Base-by-base conservation (phyloP, 2,113 vertebrate species). In the Lophochroa leadbeateri region DNA sequence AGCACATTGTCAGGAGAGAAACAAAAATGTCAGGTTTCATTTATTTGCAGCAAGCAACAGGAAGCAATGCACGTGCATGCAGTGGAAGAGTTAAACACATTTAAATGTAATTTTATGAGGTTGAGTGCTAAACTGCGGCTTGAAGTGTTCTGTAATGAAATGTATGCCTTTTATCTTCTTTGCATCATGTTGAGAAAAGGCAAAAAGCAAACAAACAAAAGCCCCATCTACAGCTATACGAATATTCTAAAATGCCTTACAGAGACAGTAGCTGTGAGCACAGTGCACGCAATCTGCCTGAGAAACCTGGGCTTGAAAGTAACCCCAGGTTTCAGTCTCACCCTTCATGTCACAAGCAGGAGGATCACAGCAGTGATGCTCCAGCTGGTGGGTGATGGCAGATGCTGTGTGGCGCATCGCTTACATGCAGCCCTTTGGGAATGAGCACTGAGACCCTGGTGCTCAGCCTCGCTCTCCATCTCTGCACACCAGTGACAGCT, bases 71-170 rank as follows among this genome's bases (percentile, higher is more conserved):
- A 86, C 13, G 31, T 71, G 92, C 89, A 94, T 78, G 70, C 44
- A 88, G 63, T 46, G 74, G 60, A 71, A 90, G 89, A 97, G 50
- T 44, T 93, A 84, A 94, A 68, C 87, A 85, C n/a, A 82, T 94
- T 93, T 84, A 93, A 86, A 95, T 67, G 15, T 75, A 57, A 90
- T 96, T 97, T 94, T 87, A 61, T 72, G 81, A 94, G 86, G 74
- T 10, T 92, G 88, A 95, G 74, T 69, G 58, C 49, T 86, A 92
- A 96, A 74, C 44, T 5, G 8, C 63, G 37, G 43, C 79, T 88
- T 47, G 82, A 84, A 90, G 87, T 27, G 39, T 15, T 63, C 35
- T 14, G 9, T 64, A 90, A 94, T 29, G 33, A 94, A 97, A 96
- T n/a, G 3, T 11, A 61, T 33, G 67, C 44, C 65, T 96, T 97